These are phyloP conservation scores for Buathra laborator DNA, from an alignment of 2,888 invertebrate species.

Conservation along the genomic window DNA sequence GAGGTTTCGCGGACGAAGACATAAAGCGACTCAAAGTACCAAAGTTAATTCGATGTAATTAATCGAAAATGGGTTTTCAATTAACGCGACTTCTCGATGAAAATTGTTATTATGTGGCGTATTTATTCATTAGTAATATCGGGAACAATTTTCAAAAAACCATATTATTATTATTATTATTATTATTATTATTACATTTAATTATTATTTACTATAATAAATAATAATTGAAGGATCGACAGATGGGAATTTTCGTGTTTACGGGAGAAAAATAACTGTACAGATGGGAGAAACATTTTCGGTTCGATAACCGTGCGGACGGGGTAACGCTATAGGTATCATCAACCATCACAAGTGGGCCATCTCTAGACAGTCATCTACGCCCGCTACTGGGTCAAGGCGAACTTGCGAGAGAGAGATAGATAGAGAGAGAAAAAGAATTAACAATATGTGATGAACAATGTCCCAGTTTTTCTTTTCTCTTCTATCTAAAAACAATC, in stretches of 20 bases:
- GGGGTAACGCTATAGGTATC: neutral
- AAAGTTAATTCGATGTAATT: too few relatives aligned
- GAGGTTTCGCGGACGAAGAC: too few relatives aligned
- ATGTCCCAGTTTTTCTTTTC: constrained; percentile 8
- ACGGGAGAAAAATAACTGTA: constrained; percentile 27
- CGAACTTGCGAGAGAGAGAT: constrained; percentile 22
- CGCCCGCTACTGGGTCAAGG: constrained; percentile 48
- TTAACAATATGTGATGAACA: neutral
- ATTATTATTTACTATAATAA: too few relatives aligned
- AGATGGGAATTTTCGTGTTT: neutral
- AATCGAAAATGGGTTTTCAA: too few relatives aligned
- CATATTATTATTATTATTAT: too few relatives aligned
- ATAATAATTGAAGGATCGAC: neutral
- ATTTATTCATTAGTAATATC: too few relatives aligned
- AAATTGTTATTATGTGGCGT: too few relatives aligned
- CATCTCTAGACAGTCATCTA: constrained; percentile 37
- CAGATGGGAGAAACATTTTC: constrained; percentile 5
- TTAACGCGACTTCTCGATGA: too few relatives aligned
- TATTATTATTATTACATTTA: too few relatives aligned
- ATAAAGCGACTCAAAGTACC: too few relatives aligned
- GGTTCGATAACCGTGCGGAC: constrained; percentile 28
- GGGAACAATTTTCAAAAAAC: too few relatives aligned
- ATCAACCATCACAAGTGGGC: constrained; percentile 34
- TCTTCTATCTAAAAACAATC: neutral
- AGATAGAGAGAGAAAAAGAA: neutral